Evolutionary conservation across 2,113 vertebrate species (phyloP), one percentile per base, ranked within the genome.

Genomic region (Rhinopithecus roxellana): DNA sequence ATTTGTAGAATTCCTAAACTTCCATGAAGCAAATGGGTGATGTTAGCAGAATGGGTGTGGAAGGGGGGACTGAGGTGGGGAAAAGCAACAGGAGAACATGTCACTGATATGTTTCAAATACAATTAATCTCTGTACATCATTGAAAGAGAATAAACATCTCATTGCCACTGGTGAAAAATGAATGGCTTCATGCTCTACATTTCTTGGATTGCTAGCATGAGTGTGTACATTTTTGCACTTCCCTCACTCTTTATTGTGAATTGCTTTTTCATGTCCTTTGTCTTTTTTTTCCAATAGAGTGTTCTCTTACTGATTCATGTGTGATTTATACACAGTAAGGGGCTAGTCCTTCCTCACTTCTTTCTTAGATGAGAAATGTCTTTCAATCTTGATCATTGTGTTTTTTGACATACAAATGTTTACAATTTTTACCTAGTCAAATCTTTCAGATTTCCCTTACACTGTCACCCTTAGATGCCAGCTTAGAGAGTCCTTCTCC

Each of bases 161-260:
- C 25, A 20, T 10, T 8, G 10, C 27, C n/a, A 3, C 20, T 27
- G 78, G 25, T 52, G 35, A 89, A 61, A 80, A 50, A 14, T 35
- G 52, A 50, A 20, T 35, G 52, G 1, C 35, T 0, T 18, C 43
- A 35, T 32, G 35, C 67, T 35, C 50, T 2, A 1, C 7, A 0
- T 55, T 61, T 67, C 69, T 52, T 40, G 16, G 55, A 12, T 45
- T 35, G 2, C 35, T n/a, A 22, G 35, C 3, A 0, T 30, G 78
- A 48, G 43, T 16, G 57, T 55, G 55, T 0, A 13, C 5, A 6
- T 35, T 10, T 23, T 27, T 40, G 4, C 43, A 32, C 16, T 48
- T 72, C 3, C 43, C 30, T 50, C 12, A 12, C 20, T 52, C 16
- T 52, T n/a, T 35, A 20, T 6, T 10, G 9, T 40, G n/a, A 92